A percentile compares a stretch with the other conserved stretches of the same genome.
Conservation (phyloP, 2,797 vertebrate species). For the Craterocephalus amniculus region DNA sequence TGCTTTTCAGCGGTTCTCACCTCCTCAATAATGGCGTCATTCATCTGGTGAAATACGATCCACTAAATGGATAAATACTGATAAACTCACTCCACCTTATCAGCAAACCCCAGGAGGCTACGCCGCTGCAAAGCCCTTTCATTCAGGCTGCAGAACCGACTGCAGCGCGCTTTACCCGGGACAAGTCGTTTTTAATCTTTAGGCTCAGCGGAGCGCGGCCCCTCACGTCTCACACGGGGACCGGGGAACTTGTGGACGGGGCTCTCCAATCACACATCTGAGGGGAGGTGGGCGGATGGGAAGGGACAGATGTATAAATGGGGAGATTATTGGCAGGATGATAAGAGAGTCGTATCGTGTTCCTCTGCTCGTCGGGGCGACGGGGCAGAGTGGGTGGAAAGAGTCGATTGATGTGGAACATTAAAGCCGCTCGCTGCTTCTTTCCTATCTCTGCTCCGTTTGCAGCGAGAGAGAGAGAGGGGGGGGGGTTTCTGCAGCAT, state of each 20-base stretch:
- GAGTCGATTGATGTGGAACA: slow-evolving; percentile 63
- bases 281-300: slow-evolving; percentile 21
- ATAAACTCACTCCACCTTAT: slow-evolving; percentile 54
- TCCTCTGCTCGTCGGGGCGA: slow-evolving; percentile 17
- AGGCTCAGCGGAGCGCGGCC: slow-evolving; percentile 33
- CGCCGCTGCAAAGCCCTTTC: slow-evolving; percentile 11
- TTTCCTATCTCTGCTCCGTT: slow-evolving; percentile 33
- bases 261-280: slow-evolving; percentile 35
- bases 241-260: slow-evolving; percentile 29
- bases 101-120: slow-evolving; percentile 50
- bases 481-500: slow-evolving; percentile 10
- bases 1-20: slow-evolving; percentile 29
- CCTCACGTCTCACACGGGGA: slow-evolving; percentile 18
- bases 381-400: slow-evolving; percentile 51
- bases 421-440: slow-evolving; percentile 54
- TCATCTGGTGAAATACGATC: slow-evolving; percentile 42
- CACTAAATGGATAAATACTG: slow-evolving; percentile 46
- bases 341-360: slow-evolving; percentile 45
- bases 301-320: slow-evolving; percentile 37
- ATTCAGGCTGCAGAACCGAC: slow-evolving; percentile 27
- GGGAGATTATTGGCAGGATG: slow-evolving; percentile 41
- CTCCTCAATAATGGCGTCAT: slow-evolving; percentile 37
- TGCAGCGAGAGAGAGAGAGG: slow-evolving; percentile 24
- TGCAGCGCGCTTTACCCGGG: slow-evolving; percentile 39
- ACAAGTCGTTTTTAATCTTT: slow-evolving; percentile 47